Base-by-base conservation (phyloP, 2,113 vertebrate genomes). In the Heloderma charlesbogerti region DNA sequence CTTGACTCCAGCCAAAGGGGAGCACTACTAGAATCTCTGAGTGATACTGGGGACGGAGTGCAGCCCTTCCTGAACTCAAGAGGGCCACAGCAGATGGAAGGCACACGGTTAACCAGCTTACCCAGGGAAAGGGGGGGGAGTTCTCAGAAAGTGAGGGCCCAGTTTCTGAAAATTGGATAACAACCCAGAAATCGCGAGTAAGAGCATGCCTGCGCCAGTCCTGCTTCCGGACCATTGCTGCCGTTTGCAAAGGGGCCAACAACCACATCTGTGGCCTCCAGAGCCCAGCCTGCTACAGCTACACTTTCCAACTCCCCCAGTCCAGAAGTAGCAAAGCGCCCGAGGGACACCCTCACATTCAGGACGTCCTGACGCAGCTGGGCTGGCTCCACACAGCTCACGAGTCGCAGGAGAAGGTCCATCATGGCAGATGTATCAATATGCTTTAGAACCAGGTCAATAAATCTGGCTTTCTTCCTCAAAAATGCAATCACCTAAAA, bases 381-480 rank as follows among this genome's bases (percentile, higher is more conserved):
- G 0, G 97, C 97, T 0, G 99, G 99, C 96, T 99, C 99, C 96
- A 99, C 99, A 12, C 98, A 99, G 96, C 99, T 99, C 96, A 99
- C 98, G 37, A 99, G 98, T 25, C 99, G 99, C 84, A 99, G 98
- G 89, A 99, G 97, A 78, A 99, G 96, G 96, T 99, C 99, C 99
- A 99, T 99, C 98, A 99, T 99, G 51, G 99, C 99, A 0, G 99
- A 99, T 3, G 99, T 98, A 77, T 99, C 98, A 0, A 99, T 98
- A 93, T 99, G 99, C 97, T 98, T 98, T 84, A 99, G 97, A 96
- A 99, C 98, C 96, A 99, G 97, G 95, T 97, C 97, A 63, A 99
- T 97, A 82, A 99, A 99, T 57, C 97, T 96, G 77, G 98, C 98
- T 94, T 99, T 99, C 94, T 98, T 98, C 97, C 98, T 98, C 95